A percentile compares a stretch with the other conserved stretches of the same genome.
Conservation (phyloP, 2,888 invertebrate species). For the Limnephilus lunatus region DNA sequence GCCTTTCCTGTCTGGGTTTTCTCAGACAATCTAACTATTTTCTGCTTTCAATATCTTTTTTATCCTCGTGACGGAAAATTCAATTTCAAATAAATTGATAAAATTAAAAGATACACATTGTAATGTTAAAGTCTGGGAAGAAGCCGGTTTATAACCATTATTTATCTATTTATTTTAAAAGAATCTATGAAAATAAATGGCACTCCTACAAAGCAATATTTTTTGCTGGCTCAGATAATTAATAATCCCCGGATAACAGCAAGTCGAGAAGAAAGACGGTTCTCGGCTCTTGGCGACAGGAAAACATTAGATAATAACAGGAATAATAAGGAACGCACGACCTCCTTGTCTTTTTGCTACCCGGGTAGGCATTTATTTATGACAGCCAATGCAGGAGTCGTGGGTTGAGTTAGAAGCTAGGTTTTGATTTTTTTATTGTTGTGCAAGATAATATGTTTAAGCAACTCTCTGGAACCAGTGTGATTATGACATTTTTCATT, state of each 20-base stretch:
- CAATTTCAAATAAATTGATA: too few species aligned
- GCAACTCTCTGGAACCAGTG: neutral
- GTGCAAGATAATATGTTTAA: neutral
- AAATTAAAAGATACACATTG: too few species aligned
- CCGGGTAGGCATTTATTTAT: conserved; percentile 26
- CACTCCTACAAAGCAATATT: neutral
- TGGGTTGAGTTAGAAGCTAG: neutral
- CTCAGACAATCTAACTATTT: too few species aligned
- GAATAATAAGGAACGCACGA: conserved; percentile 48
- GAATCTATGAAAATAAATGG: neutral
- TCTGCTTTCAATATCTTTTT: too few species aligned
- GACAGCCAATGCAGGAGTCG: neutral
- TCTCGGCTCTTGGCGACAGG: conserved; percentile 27
- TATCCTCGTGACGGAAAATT: too few species aligned
- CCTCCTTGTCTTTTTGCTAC: conserved; percentile 45
- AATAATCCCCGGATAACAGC: conserved; percentile 52
- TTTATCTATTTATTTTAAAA: neutral
- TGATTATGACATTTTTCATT: neutral
- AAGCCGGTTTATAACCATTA: too few species aligned
- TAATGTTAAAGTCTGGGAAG: too few species aligned
- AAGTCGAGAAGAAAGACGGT: conserved; percentile 50
- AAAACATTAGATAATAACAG: conserved; percentile 57
- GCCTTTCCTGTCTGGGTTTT: too few species aligned
- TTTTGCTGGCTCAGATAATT: neutral
- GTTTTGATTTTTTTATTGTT: neutral